Base-by-base conservation (phyloP, 2,113 vertebrate genomes). In the Perccottus glenii region DNA sequence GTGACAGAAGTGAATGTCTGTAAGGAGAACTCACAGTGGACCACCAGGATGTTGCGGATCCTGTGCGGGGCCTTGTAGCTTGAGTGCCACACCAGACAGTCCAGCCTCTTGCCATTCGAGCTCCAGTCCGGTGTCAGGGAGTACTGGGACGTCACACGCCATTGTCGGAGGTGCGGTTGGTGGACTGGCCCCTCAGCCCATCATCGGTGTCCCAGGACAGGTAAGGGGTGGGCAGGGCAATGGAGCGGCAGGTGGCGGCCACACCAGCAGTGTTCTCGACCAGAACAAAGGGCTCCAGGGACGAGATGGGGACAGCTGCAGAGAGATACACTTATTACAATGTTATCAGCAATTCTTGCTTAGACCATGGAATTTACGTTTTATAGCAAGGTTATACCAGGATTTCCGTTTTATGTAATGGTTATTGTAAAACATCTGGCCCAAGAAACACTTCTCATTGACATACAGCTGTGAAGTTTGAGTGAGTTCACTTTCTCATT, bases 201-300 rank as follows among this genome's bases (percentile, higher is more conserved):
- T n/a, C n/a, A n/a, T 94, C 93, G 0, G 94, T 95, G 81, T 96
- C 94, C 96, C 96, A 98, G 52, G 90, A 85, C 61, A 97, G 86
- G 0, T 16, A 88, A 11, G 96, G 94, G 4, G 87, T 84, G 0
- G 96, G 96, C 51, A 75, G 93, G 49, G 92, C 96, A 15, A 96
- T 86, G 0, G 96, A 92, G 1, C 95, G 96, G 58, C 96, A 98
- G 4, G 92, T 88, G 1, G 95, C 96, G 0, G 90, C 96, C 76
- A 87, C 64, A 0, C 88, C 86, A 70, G 1, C 19, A 94, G 1
- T 91, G 66, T 0, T 95, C 95, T 96, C 96, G 60, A 92, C 90
- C 16, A 96, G 84, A 0, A 61, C 48, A 43, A 82, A 48, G 0
- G 90, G 67, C 0, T 93, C 87, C 60, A 94, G 56, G 56, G 76